phyloP scores from a whole-genome alignment of 2,888 invertebrate species.

The Axea sp. region DNA sequence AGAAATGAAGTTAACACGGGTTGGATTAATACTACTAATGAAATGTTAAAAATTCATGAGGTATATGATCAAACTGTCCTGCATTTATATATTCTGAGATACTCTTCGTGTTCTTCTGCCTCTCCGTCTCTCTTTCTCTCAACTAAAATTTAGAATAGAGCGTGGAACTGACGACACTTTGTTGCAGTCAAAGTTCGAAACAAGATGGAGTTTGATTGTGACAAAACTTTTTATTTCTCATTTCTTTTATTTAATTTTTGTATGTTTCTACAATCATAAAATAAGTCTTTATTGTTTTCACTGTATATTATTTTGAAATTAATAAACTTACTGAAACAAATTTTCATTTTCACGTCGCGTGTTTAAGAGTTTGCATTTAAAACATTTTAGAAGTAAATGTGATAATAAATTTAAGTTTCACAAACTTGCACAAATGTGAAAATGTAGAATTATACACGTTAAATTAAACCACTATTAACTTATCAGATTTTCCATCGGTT shows the following conservation, averaged over 20 bases:
- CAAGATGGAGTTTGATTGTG: constrained; percentile 15
- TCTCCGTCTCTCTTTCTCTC: too few relatives aligned
- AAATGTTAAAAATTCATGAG: constrained; percentile 46
- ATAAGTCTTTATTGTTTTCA: too few relatives aligned
- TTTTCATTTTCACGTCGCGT: too few relatives aligned
- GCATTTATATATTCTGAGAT: constrained; percentile 15
- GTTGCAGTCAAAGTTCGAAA: constrained; percentile 26
- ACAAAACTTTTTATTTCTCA: constrained; percentile 19
- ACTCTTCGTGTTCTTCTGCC: constrained; percentile 3
- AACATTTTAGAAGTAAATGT: too few relatives aligned
- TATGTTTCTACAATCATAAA: background rate
- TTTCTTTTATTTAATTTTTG: constrained; percentile 13
- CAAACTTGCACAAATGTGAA: background rate
- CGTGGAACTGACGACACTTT: constrained; percentile 10
- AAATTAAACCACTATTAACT: background rate
- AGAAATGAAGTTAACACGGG: constrained; percentile 4
- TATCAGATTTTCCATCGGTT: constrained; percentile 3
- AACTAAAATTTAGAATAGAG: constrained; percentile 5
- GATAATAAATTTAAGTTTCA: too few relatives aligned
- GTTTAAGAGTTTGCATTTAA: too few relatives aligned
- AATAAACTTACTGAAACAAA: too few relatives aligned
- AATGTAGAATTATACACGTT: too few relatives aligned
- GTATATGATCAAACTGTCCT: constrained; percentile 28
- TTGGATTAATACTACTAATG: constrained; percentile 31
- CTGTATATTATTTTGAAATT: too few relatives aligned